Conservation (phyloP, 2,888 invertebrate species). For the Drosophila paramelanica region DNA sequence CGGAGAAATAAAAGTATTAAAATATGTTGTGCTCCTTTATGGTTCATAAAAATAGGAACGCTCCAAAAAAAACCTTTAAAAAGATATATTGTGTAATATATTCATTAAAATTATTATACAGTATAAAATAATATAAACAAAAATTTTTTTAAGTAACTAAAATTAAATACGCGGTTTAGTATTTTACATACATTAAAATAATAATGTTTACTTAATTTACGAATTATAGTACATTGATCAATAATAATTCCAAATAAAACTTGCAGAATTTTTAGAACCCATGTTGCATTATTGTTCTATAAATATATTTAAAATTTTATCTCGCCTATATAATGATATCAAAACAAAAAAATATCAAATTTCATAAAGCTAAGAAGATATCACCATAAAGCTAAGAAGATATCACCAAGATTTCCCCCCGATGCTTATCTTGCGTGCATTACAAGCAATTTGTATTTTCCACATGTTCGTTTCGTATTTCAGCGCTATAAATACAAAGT, state of each 20-base stretch:
- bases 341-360: not conserved
- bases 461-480: slow-evolving; percentile 23
- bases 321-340: too few relatives aligned
- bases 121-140: too few relatives aligned
- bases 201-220: too few relatives aligned
- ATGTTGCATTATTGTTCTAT: not conserved
- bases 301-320: not conserved
- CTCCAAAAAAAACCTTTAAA: too few relatives aligned
- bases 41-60: too few relatives aligned
- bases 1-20: not conserved
- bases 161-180: too few relatives aligned
- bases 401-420: slow-evolving; percentile 2
- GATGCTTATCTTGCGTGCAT: not conserved
- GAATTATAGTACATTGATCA: too few relatives aligned
- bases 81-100: too few relatives aligned
- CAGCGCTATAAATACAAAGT: slow-evolving; percentile 11
- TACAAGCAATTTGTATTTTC: slow-evolving; percentile 7
- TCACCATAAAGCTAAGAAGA: slow-evolving; percentile 1
- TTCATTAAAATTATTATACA: too few relatives aligned
- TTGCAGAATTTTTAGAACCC: not conserved
- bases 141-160: too few relatives aligned
- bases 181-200: too few relatives aligned
- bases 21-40: not conserved
- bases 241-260: too few relatives aligned
- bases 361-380: slow-evolving; percentile 2